Evolutionary conservation across 2,888 invertebrate genomes (phyloP).

Genomic region (Cephus pygmeus): DNA sequence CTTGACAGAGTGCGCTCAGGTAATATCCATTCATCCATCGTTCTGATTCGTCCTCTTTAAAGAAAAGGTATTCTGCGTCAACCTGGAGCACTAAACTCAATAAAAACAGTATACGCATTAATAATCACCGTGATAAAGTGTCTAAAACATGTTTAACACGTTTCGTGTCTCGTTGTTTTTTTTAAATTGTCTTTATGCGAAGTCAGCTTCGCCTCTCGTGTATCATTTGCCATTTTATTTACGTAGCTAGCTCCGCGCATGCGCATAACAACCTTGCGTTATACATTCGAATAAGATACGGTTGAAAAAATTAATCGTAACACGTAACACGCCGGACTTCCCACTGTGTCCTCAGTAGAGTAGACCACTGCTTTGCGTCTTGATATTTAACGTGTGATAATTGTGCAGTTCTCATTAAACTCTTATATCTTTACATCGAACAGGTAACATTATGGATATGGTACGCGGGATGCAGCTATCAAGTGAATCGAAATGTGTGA

Average conservation of each 20-base stretch:
- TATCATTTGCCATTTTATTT: neutral
- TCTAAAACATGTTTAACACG: too few species aligned
- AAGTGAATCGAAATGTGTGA: constrained; percentile 72
- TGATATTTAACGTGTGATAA: neutral
- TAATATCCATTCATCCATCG: too few species aligned
- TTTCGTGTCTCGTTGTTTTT: neutral
- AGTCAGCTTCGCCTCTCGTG: neutral
- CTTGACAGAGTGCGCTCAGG: neutral
- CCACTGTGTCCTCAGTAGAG: too few species aligned
- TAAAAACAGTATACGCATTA: too few species aligned
- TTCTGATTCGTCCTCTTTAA: neutral
- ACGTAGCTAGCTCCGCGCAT: neutral
- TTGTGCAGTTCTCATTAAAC: neutral
- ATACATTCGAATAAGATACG: neutral
- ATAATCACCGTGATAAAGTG: too few species aligned
- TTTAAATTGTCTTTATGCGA: neutral
- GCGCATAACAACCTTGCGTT: neutral
- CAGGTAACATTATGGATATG: constrained; percentile 24
- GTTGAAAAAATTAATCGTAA: neutral
- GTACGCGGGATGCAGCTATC: constrained; percentile 48
- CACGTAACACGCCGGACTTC: neutral
- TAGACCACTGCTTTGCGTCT: neutral
- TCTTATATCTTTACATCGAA: neutral
- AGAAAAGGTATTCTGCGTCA: neutral
- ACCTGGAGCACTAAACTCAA: too few species aligned